A percentile compares a stretch with the other conserved stretches of the same genome.
These are phyloP conservation scores for Sarcophaga bullata DNA, from an alignment of 1,140 invertebrate species.

Conservation along the genomic window DNA sequence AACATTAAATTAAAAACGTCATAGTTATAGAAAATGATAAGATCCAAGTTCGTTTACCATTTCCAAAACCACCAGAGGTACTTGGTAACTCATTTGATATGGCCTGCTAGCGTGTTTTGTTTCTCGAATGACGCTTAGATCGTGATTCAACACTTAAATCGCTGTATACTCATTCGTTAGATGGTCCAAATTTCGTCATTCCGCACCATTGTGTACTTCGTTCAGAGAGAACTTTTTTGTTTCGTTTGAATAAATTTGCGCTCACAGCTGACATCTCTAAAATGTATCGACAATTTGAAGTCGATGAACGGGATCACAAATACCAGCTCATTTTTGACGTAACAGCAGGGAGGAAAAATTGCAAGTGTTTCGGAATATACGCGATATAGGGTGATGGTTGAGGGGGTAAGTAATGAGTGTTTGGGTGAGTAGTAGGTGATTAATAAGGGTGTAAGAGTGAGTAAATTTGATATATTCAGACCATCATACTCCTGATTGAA, in stretches of 20 bases:
- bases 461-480: too few relatives aligned
- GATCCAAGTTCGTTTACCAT: neutral
- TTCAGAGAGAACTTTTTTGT: slow-evolving; percentile 21
- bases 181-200: neutral
- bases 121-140: neutral
- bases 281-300: too few relatives aligned
- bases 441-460: too few relatives aligned
- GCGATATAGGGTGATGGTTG: too few relatives aligned
- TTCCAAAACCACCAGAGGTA: neutral
- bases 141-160: neutral
- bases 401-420: too few relatives aligned
- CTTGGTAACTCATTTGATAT: slow-evolving; percentile 11
- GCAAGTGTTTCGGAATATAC: too few relatives aligned
- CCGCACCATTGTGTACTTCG: slow-evolving; percentile 49
- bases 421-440: too few relatives aligned
- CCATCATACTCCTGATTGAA: too few relatives aligned
- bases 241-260: slow-evolving; percentile 29
- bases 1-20: neutral
- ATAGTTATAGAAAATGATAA: neutral
- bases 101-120: neutral
- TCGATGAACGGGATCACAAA: too few relatives aligned
- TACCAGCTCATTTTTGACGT: too few relatives aligned
- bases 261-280: slow-evolving; percentile 37
- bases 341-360: too few relatives aligned
- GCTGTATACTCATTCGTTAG: neutral